Base-by-base conservation (phyloP, 2,113 vertebrate genomes). In the Callopanchax toddi region DNA sequence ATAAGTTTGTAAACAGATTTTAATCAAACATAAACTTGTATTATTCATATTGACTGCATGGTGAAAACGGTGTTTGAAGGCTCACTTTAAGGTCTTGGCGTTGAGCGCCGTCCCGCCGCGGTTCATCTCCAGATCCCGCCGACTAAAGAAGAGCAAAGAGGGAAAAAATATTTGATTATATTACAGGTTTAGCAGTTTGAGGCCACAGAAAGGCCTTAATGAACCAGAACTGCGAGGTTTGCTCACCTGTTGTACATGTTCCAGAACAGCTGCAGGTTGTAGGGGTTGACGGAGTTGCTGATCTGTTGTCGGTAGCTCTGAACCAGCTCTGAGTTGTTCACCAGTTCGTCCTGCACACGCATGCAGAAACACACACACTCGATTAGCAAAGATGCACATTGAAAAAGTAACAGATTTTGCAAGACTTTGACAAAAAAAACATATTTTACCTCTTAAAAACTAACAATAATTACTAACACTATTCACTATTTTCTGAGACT, bases 181-280 rank as follows among this genome's bases (percentile, higher is more conserved):
- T n/a, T n/a, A n/a, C n/a, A n/a, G n/a, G n/a, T n/a, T n/a, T n/a
- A n/a, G n/a, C n/a, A n/a, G 6, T 44, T 18, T 20, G 20, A 39
- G 12, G 5, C 4, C 11, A 20, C 10, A 16, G 12, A 16, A 13
- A 16, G 16, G 6, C 21, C 11, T 34, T n/a, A 17, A 22, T 17
- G 15, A 40, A 6, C 8, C 20, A 21, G 16, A 23, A 11, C 2
- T 10, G 12, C 3, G 32, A 16, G 15, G 29, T 21, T 55, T 29
- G 21, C 9, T 17, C 77, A 99, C 97, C 97, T 92, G 83, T 98
- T 98, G 91, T 99, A 99, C 95, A 98, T 96, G 89, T 96, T 98
- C 95, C 96, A 97, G 93, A 99, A 99, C 54, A 99, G 97, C 89
- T 98, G 97, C 86, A 99, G 92, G 86, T 99, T 99, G 90, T 93